phyloP scores from a whole-genome alignment of 2,797 vertebrate species.

The Gallinago nigripennis region DNA sequence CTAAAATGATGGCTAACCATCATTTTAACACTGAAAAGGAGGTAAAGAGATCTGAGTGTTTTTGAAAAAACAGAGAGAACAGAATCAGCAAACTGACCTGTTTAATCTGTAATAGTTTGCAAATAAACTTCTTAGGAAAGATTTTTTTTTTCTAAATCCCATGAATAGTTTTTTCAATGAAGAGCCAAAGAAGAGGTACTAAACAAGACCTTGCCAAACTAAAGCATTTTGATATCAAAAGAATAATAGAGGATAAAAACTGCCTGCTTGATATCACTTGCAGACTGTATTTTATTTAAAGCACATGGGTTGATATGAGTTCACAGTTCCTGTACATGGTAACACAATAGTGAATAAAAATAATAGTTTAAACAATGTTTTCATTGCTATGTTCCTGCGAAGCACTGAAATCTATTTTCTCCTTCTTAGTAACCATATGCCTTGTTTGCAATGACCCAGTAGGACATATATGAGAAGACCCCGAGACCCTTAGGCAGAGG shows the following conservation, averaged over 20 bases:
- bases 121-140: neutral
- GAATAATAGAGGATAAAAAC: neutral
- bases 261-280: neutral
- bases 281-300: neutral
- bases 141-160: neutral
- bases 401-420: neutral
- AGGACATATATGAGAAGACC: neutral
- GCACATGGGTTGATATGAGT: neutral
- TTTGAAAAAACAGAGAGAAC: neutral
- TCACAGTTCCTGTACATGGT: neutral
- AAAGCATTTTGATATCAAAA: neutral
- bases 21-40: slow-evolving; percentile 45
- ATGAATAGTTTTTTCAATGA: neutral
- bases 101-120: neutral
- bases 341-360: neutral
- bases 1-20: neutral
- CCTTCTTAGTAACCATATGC: neutral
- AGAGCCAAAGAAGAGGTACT: neutral
- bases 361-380: neutral
- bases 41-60: neutral
- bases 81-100: neutral
- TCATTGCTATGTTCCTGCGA: neutral
- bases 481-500: neutral
- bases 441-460: neutral
- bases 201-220: neutral